Evolutionary conservation across 2,113 vertebrate genomes (phyloP), one percentile per base, ranked within the genome.

Genomic region (Petromus typicus): DNA sequence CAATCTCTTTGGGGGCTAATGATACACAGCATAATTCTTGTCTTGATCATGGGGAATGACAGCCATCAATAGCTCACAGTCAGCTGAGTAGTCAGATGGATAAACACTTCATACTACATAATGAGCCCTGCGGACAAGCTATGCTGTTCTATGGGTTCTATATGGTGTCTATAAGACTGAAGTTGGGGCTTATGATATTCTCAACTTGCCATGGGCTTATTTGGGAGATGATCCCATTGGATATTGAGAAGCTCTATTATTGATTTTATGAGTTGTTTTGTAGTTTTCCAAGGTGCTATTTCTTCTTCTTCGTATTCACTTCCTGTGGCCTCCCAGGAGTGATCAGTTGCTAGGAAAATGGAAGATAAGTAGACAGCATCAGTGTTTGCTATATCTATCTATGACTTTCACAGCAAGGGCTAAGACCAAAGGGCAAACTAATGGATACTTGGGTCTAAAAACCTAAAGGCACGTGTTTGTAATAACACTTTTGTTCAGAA

Each of bases 341-440:
- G 17, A 94, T 64, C 87, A 63, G 88, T 95, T 94, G 69, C 69
- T 73, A 89, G 81, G 54, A 78, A 32, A 89, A 84, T 80, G 18
- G 22, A 43, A 88, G 57, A 91, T 48, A 94, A 86, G 59, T 92
- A 59, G 61, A 92, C 54, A 67, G 12, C 51, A 75, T 79, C 45
- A 54, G 25, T 91, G 51, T 89, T 97, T 90, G 83, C 43, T 57
- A 92, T 67, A 89, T 34, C 67, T 79, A 69, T 94, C 67, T 79
- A 69, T 94, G 66, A 75, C 57, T 89, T 90, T 25, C 14, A 20
- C 57, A 40, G 59, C 43, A 81, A 95, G 89, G 84, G 45, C 64
- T 56, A 82, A 80, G 61, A 96, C n/a, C 16, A 90, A 34, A 90
- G 56, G 73, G 27, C 37, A 94, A 73, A 89, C 61, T 86, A 90